phyloP scores from a whole-genome alignment of 2,797 vertebrate species.

The Dicrostonyx torquatus region DNA sequence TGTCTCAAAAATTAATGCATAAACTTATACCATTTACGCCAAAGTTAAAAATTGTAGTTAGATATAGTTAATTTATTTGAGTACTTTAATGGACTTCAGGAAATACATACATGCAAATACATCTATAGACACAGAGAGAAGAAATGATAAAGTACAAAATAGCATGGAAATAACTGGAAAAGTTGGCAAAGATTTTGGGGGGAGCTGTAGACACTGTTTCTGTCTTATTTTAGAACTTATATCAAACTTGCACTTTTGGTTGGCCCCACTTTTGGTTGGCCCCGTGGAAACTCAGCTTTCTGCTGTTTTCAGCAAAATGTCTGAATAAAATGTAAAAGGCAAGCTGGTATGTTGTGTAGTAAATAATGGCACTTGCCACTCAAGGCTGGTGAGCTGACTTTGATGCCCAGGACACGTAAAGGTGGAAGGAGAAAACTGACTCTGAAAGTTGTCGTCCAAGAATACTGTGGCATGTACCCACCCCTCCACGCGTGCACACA shows the following conservation, averaged over 20 bases:
- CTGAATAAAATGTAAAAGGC: neutral
- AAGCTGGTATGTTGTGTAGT: neutral
- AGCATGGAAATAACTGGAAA: neutral
- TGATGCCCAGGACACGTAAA: neutral
- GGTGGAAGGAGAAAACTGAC: neutral
- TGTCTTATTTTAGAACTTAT: slow-evolving; percentile 8
- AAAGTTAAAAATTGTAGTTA: neutral
- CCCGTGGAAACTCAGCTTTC: neutral
- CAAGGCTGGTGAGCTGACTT: neutral
- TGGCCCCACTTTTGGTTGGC: neutral
- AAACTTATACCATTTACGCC: neutral
- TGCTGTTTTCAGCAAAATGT: neutral
- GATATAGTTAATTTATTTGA: neutral
- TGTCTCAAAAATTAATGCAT: neutral
- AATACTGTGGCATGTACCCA: neutral
- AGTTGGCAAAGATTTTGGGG: neutral
- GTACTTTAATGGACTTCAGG: neutral
- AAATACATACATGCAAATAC: neutral
- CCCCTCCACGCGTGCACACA: no score
- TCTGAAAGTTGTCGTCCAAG: neutral
- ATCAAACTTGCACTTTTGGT: neutral
- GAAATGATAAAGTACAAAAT: neutral
- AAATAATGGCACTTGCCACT: neutral
- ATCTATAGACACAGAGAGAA: neutral
- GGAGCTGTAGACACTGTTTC: neutral